These are phyloP conservation scores for Gavia stellata DNA, from an alignment of 2,113 vertebrate genomes.

Conservation along the genomic window DNA sequence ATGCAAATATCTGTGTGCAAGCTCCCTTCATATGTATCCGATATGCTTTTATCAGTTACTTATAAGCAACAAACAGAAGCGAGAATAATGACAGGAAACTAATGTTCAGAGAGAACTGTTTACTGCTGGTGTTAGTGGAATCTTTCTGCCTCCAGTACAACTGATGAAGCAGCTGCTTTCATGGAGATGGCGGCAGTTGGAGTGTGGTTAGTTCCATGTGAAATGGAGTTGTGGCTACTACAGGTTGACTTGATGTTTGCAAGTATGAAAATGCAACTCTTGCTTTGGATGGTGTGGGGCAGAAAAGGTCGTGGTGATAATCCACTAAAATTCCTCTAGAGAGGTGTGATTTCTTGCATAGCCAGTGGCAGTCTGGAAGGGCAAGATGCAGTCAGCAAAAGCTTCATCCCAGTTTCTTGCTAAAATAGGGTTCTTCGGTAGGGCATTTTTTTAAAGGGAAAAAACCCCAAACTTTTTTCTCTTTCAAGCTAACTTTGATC, in stretches of 20 bases:
- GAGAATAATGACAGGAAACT: background rate
- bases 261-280: background rate
- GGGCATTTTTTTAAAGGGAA: background rate
- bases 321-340: background rate
- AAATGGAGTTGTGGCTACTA: background rate
- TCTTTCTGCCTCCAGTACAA: too few relatives aligned
- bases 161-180: background rate
- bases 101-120: background rate
- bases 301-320: background rate
- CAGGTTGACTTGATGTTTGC: background rate
- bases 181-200: rapidly evolving
- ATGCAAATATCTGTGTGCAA: background rate
- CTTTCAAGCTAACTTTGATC: background rate
- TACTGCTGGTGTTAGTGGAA: background rate
- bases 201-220: background rate
- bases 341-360: background rate
- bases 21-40: background rate
- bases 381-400: background rate
- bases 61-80: background rate
- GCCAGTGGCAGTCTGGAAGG: background rate
- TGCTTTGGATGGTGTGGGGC: background rate
- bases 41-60: background rate
- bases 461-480: too few relatives aligned
- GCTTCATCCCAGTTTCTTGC: background rate
- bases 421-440: background rate